Conservation (phyloP, 2,888 invertebrate genomes). For the Dione juno region DNA sequence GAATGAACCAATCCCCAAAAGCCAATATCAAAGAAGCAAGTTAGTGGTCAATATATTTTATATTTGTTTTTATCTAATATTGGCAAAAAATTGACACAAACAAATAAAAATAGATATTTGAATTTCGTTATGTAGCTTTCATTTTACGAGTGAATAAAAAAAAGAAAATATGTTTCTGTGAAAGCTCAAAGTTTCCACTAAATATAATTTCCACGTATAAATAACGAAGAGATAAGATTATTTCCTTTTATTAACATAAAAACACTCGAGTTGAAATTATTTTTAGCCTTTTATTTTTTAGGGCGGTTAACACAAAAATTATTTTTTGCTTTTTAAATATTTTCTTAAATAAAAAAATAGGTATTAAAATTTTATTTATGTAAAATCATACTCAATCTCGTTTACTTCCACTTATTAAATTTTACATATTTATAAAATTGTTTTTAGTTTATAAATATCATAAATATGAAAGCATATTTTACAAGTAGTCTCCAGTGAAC, state of each 20-base stretch:
- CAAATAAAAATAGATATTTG: neutral
- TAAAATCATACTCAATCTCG: neutral
- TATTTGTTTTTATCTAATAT: neutral
- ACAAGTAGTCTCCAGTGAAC: slow-evolving; percentile 20
- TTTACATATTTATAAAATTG: slow-evolving; percentile 9
- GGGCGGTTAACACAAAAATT: no score
- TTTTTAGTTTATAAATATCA: slow-evolving; percentile 5
- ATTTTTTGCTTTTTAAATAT: no score
- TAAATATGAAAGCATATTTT: slow-evolving; percentile 1
- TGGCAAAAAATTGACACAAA: neutral
- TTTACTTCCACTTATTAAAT: slow-evolving; percentile 3
- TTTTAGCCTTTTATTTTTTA: neutral
- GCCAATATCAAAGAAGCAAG: slow-evolving; percentile 1
- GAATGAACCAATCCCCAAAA: neutral
- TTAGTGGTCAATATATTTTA: neutral
- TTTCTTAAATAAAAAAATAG: no score
- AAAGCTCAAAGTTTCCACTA: neutral
- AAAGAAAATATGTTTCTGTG: slow-evolving; percentile 6
- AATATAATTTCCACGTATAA: neutral
- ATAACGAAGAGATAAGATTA: neutral
- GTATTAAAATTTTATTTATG: no score
- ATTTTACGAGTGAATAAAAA: slow-evolving; percentile 1
- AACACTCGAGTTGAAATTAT: neutral
- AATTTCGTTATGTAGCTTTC: neutral
- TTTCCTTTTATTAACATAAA: neutral